Base-by-base conservation (phyloP, 2,888 invertebrate genomes). In the Cecidostiba fungosa region DNA sequence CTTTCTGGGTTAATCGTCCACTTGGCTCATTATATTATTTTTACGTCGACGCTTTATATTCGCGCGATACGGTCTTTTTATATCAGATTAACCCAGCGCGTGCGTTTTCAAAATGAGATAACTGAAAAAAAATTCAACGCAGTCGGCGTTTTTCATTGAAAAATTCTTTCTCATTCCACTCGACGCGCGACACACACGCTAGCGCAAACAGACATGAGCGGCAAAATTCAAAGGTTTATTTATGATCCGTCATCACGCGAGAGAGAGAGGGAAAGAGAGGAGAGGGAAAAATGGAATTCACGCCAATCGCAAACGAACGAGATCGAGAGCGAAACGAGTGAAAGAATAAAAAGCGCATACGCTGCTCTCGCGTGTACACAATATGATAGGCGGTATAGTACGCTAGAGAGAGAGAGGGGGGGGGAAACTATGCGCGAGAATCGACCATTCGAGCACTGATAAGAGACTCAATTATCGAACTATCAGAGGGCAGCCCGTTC, bases 401-500 rank as follows among this genome's bases (percentile, higher is more conserved):
- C 29, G 3, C 23, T 14, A 26, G 26, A 14, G 43, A 12, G 26
- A 3, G 26, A 10, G 66, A 10, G 39, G 19, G 59, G n/a, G 59
- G 59, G 77, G 69, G 36, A 87, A 87, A 88, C 86, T 88, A 87
- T 80, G 88, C 70, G 82, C 72, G 89, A 88, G 89, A 84, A 88
- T 89, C 89, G 88, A 88, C 88, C 89, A 90, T 91, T 91, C 91
- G 90, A 92, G 90, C 89, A 90, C 91, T 91, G 93, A 93, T 93
- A 93, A 93, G 93, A 91, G 93, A 93, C 92, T 92, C 93, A 93
- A 93, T 93, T 93, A 93, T 93, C 92, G 91, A 93, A 91, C 92
- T 92, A 93, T 92, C 92, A 92, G 91, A 91, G 91, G 88, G 89
- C 90, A 90, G 89, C 90, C 89, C 90, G 91, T 92, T 91, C 92